A percentile compares a stretch with the other conserved stretches of the same genome.
These are phyloP conservation scores for Thysanoteuthis rhombus DNA, from an alignment of 2,888 invertebrate species.

Conservation along the genomic window DNA sequence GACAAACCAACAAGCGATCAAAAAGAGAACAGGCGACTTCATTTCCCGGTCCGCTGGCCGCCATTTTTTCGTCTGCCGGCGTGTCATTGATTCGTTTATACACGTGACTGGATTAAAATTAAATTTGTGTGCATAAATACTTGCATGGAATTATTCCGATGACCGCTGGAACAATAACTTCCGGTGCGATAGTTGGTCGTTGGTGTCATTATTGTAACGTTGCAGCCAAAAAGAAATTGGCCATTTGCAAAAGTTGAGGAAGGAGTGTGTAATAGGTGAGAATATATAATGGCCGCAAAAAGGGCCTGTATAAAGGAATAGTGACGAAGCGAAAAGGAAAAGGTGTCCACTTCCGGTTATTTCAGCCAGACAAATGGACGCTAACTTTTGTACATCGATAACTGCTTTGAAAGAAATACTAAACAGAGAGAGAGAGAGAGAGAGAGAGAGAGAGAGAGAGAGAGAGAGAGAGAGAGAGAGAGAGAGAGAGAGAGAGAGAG, in stretches of 20 bases:
- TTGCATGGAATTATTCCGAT: background rate
- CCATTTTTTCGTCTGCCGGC: background rate
- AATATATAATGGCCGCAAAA: background rate
- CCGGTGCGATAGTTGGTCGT: background rate
- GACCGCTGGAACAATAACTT: background rate
- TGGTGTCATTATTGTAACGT: background rate
- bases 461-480: too few species aligned
- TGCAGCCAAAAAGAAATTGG: background rate
- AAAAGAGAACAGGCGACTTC: background rate
- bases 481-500: too few species aligned
- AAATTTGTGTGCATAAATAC: background rate
- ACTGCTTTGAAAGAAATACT: background rate
- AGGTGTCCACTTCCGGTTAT: background rate
- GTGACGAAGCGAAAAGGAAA: background rate
- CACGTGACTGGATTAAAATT: constrained; percentile 12
- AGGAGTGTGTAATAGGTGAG: background rate
- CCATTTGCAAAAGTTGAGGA: background rate
- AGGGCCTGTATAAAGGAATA: background rate
- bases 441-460: too few species aligned
- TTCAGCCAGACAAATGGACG: background rate
- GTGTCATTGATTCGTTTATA: background rate
- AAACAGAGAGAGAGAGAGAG: too few species aligned
- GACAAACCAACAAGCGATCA: background rate
- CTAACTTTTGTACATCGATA: background rate
- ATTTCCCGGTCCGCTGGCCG: background rate